A percentile compares a stretch with the other conserved stretches of the same genome.
phyloP scores from a whole-genome alignment of 1,140 invertebrate species.

The Bombus balteatus region DNA sequence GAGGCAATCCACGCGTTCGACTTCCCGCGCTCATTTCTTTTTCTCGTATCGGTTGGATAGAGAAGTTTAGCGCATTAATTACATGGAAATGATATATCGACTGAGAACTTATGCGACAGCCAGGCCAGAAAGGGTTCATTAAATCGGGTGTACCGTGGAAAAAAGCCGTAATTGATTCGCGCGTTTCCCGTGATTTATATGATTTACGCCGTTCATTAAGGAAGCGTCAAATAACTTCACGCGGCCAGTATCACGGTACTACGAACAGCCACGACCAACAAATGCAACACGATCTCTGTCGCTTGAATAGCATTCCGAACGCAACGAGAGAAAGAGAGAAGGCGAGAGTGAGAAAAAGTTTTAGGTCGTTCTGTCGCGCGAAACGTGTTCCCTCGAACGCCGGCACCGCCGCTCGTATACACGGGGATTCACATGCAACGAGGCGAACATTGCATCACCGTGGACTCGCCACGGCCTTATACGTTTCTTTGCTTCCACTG shows the following conservation, averaged over 20 bases:
- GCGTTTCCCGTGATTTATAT: slow-evolving; percentile 37
- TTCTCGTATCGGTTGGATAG: neutral
- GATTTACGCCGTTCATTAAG: slow-evolving; percentile 40
- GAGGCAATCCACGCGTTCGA: neutral
- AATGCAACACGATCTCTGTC: slow-evolving; percentile 10
- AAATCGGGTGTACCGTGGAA: slow-evolving; percentile 3
- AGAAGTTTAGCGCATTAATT: slow-evolving; percentile 11
- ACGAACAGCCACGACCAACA: neutral
- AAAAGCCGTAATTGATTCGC: slow-evolving; percentile 32
- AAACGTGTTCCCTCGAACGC: slow-evolving; percentile 44
- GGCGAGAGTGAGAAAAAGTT: slow-evolving; percentile 15
- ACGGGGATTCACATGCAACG: slow-evolving; percentile 63
- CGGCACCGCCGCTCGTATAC: slow-evolving; percentile 5
- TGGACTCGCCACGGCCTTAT: slow-evolving; percentile 62
- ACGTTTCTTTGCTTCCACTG: slow-evolving; percentile 62
- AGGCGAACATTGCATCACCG: slow-evolving; percentile 64
- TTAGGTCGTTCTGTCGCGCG: slow-evolving; percentile 41
- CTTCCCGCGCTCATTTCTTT: neutral
- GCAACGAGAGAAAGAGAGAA: neutral
- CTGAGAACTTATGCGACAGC: neutral
- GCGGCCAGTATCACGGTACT: neutral
- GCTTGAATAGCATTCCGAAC: slow-evolving; percentile 8
- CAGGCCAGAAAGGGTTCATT: slow-evolving; percentile 36
- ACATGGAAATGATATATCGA: slow-evolving; percentile 38
- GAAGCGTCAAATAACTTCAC: slow-evolving; percentile 26